Evolutionary conservation across 1,140 invertebrate genomes (phyloP), one percentile per base, ranked within the genome.

Genomic region (Oppia nitens): DNA sequence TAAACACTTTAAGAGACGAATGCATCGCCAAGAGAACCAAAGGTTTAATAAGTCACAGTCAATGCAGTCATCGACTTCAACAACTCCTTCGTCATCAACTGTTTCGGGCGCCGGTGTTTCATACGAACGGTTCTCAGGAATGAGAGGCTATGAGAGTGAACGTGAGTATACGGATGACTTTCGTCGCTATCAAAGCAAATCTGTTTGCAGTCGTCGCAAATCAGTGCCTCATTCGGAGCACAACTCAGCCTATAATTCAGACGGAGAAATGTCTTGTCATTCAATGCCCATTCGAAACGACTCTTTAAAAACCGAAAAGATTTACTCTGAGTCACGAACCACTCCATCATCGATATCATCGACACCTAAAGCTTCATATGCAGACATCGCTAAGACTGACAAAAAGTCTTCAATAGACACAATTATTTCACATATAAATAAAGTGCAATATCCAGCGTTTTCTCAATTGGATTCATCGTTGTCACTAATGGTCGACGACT

Each of bases 61-160:
- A n/a, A 29, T 26, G 2, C 25, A 29, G 20, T n/a, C 2, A 21
- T 55, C 23, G 29, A 3, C 25, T 28, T 24, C 3, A 55, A 47
- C 23, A 20, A 55, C 26, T 2, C 40, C 53, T 28, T 28, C 26
- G 17, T 4, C 20, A 55, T 32, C 53, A 26, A 32, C 53, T 28
- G n/a, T 47, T 27, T 25, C 21, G 21, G n/a, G 53, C 53, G 29
- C 26, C 26, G 2, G 6, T 4, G 49, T 25, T 14, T 14, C 14
- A 20, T 28, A 51, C 14, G 49, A 4, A 28, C 27, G 49, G 45
- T 14, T n/a, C 45, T 21, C 12, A 53, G 2, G 17, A 25, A 53
- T 25, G 11, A 3, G 55, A 21, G 56, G 56, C 20, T 57, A 57
- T 40, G 56, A 57, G 40, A 57, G 56, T 45, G 56, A 57, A 40